Evolutionary conservation across 2,797 vertebrate species (phyloP).

Genomic region (Hozukius guyotensis): DNA sequence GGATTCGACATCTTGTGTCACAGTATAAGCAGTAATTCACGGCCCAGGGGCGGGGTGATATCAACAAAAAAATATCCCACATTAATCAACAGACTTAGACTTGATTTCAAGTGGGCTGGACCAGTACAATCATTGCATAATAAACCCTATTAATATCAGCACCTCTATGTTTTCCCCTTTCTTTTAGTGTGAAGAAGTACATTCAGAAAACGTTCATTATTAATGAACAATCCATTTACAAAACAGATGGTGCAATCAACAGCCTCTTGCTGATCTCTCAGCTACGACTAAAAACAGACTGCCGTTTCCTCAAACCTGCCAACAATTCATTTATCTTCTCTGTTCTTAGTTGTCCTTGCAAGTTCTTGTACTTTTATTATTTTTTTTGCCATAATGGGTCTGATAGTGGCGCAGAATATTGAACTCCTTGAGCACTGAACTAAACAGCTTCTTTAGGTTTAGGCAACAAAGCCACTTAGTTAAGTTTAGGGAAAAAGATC

Average conservation of each 20-base stretch:
- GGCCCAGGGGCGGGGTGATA: neutral
- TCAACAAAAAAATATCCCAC: neutral
- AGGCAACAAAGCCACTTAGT: too few relatives aligned
- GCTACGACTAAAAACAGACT: neutral
- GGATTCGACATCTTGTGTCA: neutral
- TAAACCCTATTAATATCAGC: rapidly evolving
- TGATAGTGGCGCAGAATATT: neutral
- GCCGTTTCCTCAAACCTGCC: neutral
- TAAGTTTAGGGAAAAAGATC: too few relatives aligned
- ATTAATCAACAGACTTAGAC: neutral
- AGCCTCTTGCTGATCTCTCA: neutral
- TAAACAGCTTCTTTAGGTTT: too few relatives aligned
- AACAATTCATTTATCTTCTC: neutral
- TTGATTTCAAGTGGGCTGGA: too few relatives aligned
- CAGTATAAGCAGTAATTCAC: neutral
- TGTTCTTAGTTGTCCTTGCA: neutral
- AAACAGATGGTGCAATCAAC: neutral
- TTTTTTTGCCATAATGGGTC: neutral
- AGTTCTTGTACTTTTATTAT: neutral
- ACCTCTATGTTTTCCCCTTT: neutral
- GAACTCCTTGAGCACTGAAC: neutral
- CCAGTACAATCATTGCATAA: neutral
- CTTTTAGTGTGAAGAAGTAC: neutral
- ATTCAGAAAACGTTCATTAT: neutral
- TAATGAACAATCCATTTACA: neutral